Conservation (phyloP, 2,113 vertebrate species). For the Condylura cristata region DNA sequence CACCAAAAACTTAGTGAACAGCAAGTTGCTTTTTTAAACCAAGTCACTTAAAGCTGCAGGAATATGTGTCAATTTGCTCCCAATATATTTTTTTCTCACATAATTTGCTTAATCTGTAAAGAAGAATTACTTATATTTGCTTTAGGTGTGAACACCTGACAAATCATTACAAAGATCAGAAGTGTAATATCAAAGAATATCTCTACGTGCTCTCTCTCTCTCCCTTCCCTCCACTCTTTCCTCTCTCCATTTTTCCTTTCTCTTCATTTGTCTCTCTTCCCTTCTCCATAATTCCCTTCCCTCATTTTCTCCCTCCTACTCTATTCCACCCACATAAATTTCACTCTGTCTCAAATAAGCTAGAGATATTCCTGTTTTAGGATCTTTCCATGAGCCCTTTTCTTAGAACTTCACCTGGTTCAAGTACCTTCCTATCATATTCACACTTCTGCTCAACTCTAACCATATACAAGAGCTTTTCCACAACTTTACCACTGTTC, state of each 20-base stretch:
- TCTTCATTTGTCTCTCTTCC: background rate
- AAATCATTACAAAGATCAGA: constrained; percentile 23
- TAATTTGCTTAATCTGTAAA: constrained; percentile 36
- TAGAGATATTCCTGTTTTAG: background rate
- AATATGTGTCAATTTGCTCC: background rate
- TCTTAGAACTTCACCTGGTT: background rate
- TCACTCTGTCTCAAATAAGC: background rate
- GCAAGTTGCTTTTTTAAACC: background rate
- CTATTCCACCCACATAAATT: background rate
- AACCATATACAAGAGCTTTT: background rate
- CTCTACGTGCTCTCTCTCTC: background rate
- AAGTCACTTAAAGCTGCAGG: background rate
- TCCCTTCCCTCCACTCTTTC: no score
- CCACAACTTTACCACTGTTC: background rate
- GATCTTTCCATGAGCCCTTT: background rate
- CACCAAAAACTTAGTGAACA: background rate
- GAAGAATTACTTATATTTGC: background rate
- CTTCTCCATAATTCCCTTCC: no score
- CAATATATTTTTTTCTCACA: background rate
- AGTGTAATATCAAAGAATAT: background rate
- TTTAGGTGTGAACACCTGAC: background rate
- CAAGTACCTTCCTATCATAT: background rate
- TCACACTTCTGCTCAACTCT: background rate
- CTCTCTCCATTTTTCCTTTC: background rate
- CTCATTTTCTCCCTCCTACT: background rate